Conservation (phyloP, 2,113 vertebrate genomes). For the cat (Felis catus) region DNA sequence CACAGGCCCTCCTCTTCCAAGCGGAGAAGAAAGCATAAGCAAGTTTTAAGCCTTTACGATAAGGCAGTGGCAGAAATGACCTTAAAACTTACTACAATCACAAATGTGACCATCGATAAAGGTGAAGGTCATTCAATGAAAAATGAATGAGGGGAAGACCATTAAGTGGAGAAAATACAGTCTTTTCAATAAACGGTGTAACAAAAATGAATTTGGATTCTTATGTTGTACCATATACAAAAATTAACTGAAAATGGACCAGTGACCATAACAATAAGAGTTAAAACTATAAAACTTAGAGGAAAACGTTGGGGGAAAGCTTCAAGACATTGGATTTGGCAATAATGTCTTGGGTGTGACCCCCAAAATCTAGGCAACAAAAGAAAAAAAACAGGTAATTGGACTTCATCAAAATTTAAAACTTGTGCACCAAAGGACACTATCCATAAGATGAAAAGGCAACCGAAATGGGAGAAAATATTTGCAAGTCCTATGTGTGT, state of each 20-base stretch:
- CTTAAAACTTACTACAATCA: neutral
- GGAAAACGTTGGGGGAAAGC: neutral
- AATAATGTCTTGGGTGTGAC: neutral
- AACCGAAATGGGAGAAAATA: neutral
- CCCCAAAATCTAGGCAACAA: neutral
- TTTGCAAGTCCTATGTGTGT: neutral
- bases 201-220: neutral
- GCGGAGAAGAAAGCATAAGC: neutral
- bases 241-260: neutral
- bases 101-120: neutral
- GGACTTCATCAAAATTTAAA: neutral
- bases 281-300: constrained; percentile 15
- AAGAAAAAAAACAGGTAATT: neutral
- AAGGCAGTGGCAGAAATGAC: neutral
- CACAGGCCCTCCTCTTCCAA: neutral
- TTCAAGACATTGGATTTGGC: neutral
- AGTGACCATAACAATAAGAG: neutral
- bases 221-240: neutral
- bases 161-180: neutral
- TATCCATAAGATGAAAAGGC: neutral
- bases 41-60: neutral
- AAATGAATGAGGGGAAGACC: neutral
- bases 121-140: neutral
- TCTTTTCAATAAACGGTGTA: neutral
- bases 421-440: neutral